Evolutionary conservation across 2,797 vertebrate genomes (phyloP).

Genomic region (Poeciliopsis gracilis): DNA sequence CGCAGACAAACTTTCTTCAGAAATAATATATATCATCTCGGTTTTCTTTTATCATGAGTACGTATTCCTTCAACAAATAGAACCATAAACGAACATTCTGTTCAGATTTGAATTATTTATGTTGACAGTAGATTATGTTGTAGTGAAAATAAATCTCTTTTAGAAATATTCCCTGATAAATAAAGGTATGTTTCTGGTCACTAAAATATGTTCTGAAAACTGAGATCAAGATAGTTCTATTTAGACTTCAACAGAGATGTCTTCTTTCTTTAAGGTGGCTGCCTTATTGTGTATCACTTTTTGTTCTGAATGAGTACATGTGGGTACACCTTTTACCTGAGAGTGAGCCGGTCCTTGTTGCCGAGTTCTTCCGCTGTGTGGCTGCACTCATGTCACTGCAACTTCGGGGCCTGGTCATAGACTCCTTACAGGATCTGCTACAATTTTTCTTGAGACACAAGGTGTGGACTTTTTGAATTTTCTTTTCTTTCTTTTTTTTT

Average conservation of each 20-base stretch:
- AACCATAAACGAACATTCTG: background rate
- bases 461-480: slow-evolving; percentile 68
- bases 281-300: slow-evolving; percentile 84
- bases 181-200: background rate
- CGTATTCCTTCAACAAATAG: background rate
- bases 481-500: background rate
- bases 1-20: background rate
- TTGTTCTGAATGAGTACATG: slow-evolving; percentile 68
- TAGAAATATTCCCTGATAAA: background rate
- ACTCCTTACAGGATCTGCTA: slow-evolving; percentile 88
- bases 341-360: slow-evolving; percentile 59
- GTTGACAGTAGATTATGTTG: background rate
- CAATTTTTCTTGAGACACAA: slow-evolving; percentile 85
- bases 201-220: background rate
- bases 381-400: slow-evolving; percentile 90
- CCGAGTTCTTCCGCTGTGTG: slow-evolving; percentile 86
- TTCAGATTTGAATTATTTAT: background rate
- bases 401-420: slow-evolving; percentile 85
- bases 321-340: slow-evolving; percentile 84
- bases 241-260: background rate
- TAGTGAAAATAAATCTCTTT: background rate
- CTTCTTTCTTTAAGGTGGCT: slow-evolving; percentile 85
- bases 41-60: background rate
- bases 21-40: background rate
- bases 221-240: background rate